Percentiles rank a stretch among this genome's conserved stretches.
Evolutionary conservation across 2,888 invertebrate genomes (phyloP).

Genomic region (Mesorhabditis belari): DNA sequence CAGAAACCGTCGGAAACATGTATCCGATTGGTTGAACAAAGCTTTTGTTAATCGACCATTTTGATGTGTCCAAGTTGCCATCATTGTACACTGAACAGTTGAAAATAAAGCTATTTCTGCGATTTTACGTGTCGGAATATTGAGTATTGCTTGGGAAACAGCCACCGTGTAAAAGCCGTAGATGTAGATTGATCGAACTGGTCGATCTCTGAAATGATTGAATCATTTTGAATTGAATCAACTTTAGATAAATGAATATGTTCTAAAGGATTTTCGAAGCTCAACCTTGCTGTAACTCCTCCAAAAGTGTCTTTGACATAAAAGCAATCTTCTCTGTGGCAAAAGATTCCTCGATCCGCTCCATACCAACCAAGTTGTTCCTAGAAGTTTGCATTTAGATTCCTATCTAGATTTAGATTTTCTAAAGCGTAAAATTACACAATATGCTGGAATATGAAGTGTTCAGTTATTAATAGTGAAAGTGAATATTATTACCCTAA

Average conservation of each 20-base stretch:
- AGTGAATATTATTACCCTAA: no score
- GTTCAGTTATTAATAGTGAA: no score
- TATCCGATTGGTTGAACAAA: background rate
- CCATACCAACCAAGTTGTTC: background rate
- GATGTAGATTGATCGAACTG: background rate
- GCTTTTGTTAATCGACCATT: background rate
- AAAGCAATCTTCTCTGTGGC: background rate
- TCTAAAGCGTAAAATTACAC: no score
- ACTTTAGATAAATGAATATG: no score
- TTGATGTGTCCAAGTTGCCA: background rate
- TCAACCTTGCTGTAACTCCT: background rate
- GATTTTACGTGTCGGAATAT: background rate
- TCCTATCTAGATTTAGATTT: no score
- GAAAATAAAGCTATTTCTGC: background rate
- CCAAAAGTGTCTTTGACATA: background rate
- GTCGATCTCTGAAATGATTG: background rate
- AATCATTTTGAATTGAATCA: no score
- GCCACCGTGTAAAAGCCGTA: background rate
- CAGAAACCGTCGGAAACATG: background rate
- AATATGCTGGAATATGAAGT: no score
- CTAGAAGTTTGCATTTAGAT: no score
- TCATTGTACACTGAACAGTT: background rate
- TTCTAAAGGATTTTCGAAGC: background rate
- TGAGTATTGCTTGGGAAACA: background rate
- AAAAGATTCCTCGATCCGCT: background rate